A percentile compares a stretch with the other conserved stretches of the same genome.
Conservation (phyloP, 2,113 vertebrate species). For the Ia io region DNA sequence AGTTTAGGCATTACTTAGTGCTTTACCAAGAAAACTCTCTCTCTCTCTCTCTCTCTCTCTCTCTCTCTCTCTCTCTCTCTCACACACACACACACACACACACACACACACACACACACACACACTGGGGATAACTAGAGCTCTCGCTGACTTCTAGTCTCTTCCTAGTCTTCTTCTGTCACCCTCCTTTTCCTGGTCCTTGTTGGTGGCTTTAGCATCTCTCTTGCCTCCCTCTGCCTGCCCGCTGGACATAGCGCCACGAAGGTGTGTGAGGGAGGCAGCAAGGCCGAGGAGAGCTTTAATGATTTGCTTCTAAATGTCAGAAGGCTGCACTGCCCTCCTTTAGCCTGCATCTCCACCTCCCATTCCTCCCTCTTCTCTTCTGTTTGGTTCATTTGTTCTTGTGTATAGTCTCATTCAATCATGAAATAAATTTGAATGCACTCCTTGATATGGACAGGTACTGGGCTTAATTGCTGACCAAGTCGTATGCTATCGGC, state of each 20-base stretch:
- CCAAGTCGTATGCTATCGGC: fast-evolving
- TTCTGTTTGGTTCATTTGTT: not conserved
- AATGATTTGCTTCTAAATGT: not conserved
- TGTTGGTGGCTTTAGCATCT: not conserved
- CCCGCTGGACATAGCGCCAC: fast-evolving
- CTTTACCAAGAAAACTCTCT: not conserved
- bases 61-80: not conserved
- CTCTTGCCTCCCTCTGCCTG: fast-evolving
- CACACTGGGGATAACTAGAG: fast-evolving
- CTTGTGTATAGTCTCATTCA: not conserved
- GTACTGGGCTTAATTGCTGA: not conserved
- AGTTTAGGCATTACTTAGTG: fast-evolving
- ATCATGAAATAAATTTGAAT: not conserved
- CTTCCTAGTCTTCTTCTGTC: not conserved
- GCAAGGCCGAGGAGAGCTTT: not conserved
- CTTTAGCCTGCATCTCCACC: fast-evolving
- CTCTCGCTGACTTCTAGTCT: fast-evolving
- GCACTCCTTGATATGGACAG: not conserved
- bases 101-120: fast-evolving
- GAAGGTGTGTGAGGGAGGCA: not conserved
- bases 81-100: not conserved
- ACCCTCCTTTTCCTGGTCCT: not conserved
- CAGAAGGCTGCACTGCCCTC: fast-evolving
- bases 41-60: too few relatives aligned
- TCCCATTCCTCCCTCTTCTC: not conserved